Base-by-base conservation (phyloP, 2,888 invertebrate genomes). In the Hanleya hanleyi region DNA sequence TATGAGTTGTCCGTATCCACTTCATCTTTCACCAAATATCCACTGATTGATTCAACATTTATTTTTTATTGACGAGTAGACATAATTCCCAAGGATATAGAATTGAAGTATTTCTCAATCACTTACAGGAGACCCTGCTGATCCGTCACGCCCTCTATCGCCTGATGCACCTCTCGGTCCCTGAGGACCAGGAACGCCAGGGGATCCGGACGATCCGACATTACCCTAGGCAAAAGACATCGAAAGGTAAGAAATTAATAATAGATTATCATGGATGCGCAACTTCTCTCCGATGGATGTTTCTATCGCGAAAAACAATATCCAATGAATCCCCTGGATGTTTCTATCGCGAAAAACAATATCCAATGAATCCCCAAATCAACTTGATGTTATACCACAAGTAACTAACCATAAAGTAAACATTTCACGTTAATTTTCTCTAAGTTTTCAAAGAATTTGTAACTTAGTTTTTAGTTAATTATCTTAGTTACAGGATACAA, bases 111-210 rank as follows among this genome's bases (percentile, higher is more conserved):
- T n/a, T n/a, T n/a, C n/a, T n/a, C n/a, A n/a, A n/a, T n/a, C 15
- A 81, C 81, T 80, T 73, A 86, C 86, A 35, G 83, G 73, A 6
- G 80, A 36, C 32, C 86, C 86, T 4, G 81, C 66, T 6, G 80
- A 36, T 29, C 86, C 86, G 73, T 85, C 85, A 29, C 84, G 78
- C 47, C 86, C 86, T n/a, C 84, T 75, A 37, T 85, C 85, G 70
- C 86, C 85, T 1, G 79, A 76, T 1, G 81, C 36, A 18, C 86
- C 86, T n/a, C 78, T 73, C 15, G 81, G 79, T 36, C 85, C 86
- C 49, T 64, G 51, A 15, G 73, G 70, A 26, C 82, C 82, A 9
- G 75, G 71, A 3, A 75, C 69, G 18, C 82, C 82, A 29, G 75
- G 33, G 7, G 80, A 76, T 12, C 82, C 82, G 26, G 77, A 15